Evolutionary conservation across 1,140 invertebrate species (phyloP).

Genomic region (Eriocheir sinensis): DNA sequence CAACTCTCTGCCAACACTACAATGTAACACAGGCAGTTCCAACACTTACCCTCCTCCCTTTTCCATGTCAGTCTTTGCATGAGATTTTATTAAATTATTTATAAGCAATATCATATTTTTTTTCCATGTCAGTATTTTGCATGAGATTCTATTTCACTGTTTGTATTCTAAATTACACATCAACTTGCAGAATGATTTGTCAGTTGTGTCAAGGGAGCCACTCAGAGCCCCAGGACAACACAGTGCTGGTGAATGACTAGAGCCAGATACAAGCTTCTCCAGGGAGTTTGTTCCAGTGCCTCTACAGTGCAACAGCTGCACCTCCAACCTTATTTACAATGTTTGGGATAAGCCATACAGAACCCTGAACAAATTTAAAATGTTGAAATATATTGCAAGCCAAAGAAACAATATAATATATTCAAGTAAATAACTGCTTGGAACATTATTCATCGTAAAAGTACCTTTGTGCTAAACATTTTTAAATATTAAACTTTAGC

Average conservation of each 20-base stretch:
- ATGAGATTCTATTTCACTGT: too few relatives aligned
- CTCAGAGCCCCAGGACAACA: background rate
- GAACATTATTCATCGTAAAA: background rate
- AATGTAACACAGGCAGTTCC: too few relatives aligned
- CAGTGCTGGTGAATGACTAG: background rate
- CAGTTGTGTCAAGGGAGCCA: background rate
- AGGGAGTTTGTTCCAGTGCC: background rate
- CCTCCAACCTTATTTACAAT: background rate
- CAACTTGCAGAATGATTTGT: background rate
- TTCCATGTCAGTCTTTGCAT: too few relatives aligned
- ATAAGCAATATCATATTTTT: too few relatives aligned
- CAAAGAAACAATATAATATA: background rate
- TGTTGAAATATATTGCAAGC: background rate
- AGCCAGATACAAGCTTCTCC: background rate
- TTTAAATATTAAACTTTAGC: too few relatives aligned
- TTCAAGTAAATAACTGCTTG: background rate
- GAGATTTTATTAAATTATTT: too few relatives aligned
- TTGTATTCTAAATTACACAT: too few relatives aligned
- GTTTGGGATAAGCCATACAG: background rate
- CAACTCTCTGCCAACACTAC: too few relatives aligned
- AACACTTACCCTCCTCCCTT: too few relatives aligned
- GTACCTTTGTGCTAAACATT: background rate
- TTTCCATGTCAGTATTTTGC: too few relatives aligned
- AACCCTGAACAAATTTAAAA: background rate
- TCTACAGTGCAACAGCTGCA: background rate